phyloP scores from a whole-genome alignment of 2,888 invertebrate genomes.

The Heteromurus nitidus region DNA sequence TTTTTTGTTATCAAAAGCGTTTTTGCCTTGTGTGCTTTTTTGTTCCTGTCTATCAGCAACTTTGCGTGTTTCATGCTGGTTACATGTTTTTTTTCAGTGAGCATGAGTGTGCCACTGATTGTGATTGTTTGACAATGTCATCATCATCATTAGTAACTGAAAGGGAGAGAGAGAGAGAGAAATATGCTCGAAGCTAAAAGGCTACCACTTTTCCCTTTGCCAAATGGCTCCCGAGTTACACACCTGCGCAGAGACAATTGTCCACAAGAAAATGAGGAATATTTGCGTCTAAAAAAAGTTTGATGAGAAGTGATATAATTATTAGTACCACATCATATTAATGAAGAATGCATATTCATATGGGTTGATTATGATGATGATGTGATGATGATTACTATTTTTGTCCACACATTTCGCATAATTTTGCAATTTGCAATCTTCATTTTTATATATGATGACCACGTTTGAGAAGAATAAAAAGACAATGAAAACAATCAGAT shows the following conservation, averaged over 20 bases:
- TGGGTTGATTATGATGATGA: constrained; percentile 1
- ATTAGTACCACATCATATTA: constrained; percentile 9
- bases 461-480: neutral
- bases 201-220: too few species aligned
- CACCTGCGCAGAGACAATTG: too few species aligned
- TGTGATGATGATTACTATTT: constrained; percentile 1
- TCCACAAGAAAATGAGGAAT: neutral
- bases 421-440: too few species aligned
- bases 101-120: too few species aligned
- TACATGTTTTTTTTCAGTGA: too few species aligned
- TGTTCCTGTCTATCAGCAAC: too few species aligned
- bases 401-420: neutral
- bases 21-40: constrained; percentile 7
- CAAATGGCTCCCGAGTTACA: too few species aligned
- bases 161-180: too few species aligned
- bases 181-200: too few species aligned
- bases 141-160: constrained; percentile 11
- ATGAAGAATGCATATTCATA: too few species aligned
- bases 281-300: neutral
- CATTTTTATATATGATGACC: neutral
- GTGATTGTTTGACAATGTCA: constrained; percentile 14
- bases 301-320: constrained; percentile 24
- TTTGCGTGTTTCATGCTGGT: too few species aligned
- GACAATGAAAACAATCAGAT: neutral
- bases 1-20: too few species aligned